These are phyloP conservation scores for Leontopithecus rosalia DNA, from an alignment of 2,797 vertebrate species.

Conservation along the genomic window DNA sequence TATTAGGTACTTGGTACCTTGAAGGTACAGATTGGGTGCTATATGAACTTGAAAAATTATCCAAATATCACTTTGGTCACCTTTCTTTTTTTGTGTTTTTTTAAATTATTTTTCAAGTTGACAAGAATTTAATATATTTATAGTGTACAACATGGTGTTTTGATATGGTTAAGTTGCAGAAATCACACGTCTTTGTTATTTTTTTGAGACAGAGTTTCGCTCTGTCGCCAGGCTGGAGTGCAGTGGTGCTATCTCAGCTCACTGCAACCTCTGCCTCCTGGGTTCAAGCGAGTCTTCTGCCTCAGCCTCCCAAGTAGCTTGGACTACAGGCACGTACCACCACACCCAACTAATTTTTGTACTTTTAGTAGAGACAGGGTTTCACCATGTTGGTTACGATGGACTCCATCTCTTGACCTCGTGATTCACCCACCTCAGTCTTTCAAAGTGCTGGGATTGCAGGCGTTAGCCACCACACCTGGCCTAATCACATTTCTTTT, in stretches of 20 bases:
- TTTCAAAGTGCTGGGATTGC: not conserved
- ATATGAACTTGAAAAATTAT: slow-evolving; percentile 37
- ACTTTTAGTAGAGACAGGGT: not conserved
- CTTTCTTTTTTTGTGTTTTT: not conserved
- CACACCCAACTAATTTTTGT: not conserved
- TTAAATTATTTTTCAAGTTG: not conserved
- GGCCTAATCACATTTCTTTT: not conserved
- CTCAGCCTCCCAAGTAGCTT: not conserved
- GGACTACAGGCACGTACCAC: not conserved
- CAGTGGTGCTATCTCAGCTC: not conserved
- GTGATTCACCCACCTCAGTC: not conserved
- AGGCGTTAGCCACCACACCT: not conserved
- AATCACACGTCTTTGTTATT: not conserved
- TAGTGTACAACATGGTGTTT: not conserved
- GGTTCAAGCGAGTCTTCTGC: not conserved
- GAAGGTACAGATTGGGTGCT: not conserved
- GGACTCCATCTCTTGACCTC: not conserved
- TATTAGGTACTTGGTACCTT: not conserved
- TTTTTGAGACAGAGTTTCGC: not conserved
- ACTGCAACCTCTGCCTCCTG: not conserved
- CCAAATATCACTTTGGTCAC: not conserved
- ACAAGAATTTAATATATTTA: not conserved
- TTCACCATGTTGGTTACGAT: not conserved
- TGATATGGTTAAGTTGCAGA: not conserved
- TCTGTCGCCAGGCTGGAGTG: not conserved